Base-by-base conservation (phyloP, 2,888 invertebrate genomes). In the Scaptomyza polygonia region DNA sequence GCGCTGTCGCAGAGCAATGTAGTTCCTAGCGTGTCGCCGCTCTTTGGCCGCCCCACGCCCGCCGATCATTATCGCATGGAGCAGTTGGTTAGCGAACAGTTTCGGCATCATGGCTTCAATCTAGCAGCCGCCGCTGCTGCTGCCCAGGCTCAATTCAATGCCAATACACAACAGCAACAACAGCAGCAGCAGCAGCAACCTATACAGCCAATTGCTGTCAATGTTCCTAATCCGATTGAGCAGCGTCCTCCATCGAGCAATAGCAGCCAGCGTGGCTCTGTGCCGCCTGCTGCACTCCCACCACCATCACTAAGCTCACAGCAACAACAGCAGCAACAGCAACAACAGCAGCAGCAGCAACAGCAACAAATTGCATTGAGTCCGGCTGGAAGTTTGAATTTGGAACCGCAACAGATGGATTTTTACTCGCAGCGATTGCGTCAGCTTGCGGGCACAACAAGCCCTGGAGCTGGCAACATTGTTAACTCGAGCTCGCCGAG, bases 361-460 rank as follows among this genome's bases (percentile, higher is more conserved):
- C 66, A 56, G 3, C 71, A 63, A 1, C 49, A 54, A 2, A 69
- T 56, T 68, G 56, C 81, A 16, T 63, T 67, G 18, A 78, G 78
- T 67, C 72, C 63, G 94, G 67, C 77, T n/a, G 58, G 49, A 4
- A 57, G 45, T 36, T 93, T 95, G 79, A 95, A 94, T 92, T 93
- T 96, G 88, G 97, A 96, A 94, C 96, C 96, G 91, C 96, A 96
- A 92, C 96, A 96, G 93, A 95, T 97, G 95, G 98, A 98, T 96
- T 98, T 98, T 96, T 99, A 98, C 95, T 98, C 98, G 94, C 98
- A 98, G 95, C 96, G 98, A 95, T 96, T 98, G 95, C 96, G 98
- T 94, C 98, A 98, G 95, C 96, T 98, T 94, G 98, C 98, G 94
- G 92, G 92, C 88, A 97, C 96, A 93, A 96, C 96, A 94, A 96